Conservation (phyloP, 2,113 vertebrate genomes). For the Nipponia nippon region DNA sequence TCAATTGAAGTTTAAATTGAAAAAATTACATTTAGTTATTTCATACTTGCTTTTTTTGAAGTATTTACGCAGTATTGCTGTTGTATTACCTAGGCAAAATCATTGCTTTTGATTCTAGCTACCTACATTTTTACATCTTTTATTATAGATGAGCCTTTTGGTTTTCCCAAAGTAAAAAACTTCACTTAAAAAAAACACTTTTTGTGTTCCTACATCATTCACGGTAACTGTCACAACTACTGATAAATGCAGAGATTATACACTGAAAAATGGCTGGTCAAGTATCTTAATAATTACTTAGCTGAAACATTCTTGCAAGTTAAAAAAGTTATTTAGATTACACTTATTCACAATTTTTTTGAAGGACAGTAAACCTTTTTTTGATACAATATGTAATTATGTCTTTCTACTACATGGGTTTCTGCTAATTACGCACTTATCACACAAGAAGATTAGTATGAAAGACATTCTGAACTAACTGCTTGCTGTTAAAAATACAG, state of each 20-base stretch:
- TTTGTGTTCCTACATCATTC: background rate
- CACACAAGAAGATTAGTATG: conserved; percentile 2
- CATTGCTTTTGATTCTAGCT: background rate
- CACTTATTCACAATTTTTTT: background rate
- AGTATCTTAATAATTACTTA: background rate
- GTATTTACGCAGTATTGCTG: background rate
- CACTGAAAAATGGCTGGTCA: background rate
- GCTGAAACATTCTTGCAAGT: background rate
- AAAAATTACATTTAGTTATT: background rate
- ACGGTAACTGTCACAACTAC: background rate
- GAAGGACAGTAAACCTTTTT: conserved; percentile 1
- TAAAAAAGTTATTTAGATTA: background rate
- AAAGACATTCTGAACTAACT: background rate
- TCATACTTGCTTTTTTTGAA: background rate
- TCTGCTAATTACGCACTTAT: conserved; percentile 47
- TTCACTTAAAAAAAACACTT: background rate
- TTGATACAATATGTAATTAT: conserved; percentile 6
- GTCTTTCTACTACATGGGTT: background rate
- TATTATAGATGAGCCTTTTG: background rate
- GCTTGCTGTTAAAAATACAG: background rate
- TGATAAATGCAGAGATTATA: background rate
- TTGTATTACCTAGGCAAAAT: background rate
- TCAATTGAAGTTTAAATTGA: background rate
- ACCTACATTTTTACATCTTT: background rate
- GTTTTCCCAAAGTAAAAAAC: background rate